Base-by-base conservation (phyloP, 2,888 invertebrate species). In the Cantharis flavilabris region DNA sequence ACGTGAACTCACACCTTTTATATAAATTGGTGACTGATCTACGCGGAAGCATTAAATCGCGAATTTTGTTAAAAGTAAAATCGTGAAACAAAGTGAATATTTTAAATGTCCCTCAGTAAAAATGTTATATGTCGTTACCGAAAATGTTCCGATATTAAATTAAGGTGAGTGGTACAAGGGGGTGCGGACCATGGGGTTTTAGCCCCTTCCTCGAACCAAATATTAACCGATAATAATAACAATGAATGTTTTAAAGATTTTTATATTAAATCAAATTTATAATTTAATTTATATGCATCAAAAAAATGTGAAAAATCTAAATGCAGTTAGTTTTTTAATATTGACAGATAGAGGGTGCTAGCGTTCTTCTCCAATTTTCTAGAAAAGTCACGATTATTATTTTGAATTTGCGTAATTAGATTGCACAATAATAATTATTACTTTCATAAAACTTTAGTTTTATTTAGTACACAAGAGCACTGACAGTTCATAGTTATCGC, bases 41-140 rank as follows among this genome's bases (percentile, higher is more conserved):
- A 67, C 23, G 26, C 65, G 14, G 23, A 67, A 67, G 9, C 65
- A 67, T 16, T 67, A 23, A 67, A n/a, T 67, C n/a, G 13, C 16
- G 5, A 67, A 26, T 49, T n/a, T 49, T 49, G 7, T 49, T n/a
- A n/a, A 67, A 67, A 67, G 9, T 16, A 67, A 67, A 23, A 67
- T 20, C 26, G 65, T 10, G 23, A 11, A 23, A 20, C n/a, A 4
- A 67, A 67, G 65, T 20, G 65, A 20, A 5, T 9, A 18, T 14
- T 67, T 67, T 67, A 67, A 26, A 88, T 89, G 88, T 86, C 88
- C 62, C 82, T 88, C 7, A 87, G 86, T 78, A 87, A 87, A 82
- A 87, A 86, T 80, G 49, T 49, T 49, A 80, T 87, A 65, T 84
- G 82, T 74, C 84, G 85, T 80, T 88, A 84, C 80, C 84, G 85